A percentile compares a stretch with the other conserved stretches of the same genome.
phyloP scores from a whole-genome alignment of 2,113 vertebrate genomes.

The Vulpes lagopus region DNA sequence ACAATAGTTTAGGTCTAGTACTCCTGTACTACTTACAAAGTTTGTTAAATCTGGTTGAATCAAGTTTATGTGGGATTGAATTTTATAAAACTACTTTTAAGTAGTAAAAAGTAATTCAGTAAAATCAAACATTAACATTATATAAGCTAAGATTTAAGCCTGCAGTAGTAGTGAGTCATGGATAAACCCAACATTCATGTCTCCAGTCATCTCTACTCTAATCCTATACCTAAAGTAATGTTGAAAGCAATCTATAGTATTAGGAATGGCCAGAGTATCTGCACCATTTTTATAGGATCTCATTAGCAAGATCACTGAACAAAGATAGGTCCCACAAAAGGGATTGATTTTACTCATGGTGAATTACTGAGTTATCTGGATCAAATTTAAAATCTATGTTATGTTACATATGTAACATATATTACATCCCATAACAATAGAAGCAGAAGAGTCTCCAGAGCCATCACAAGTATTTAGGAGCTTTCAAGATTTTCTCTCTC shows the following conservation, averaged over 20 bases:
- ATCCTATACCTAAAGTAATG: not conserved
- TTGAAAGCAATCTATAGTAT: not conserved
- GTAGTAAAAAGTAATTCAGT: not conserved
- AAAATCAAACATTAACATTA: conserved; percentile 1
- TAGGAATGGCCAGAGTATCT: not conserved
- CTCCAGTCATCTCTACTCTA: not conserved
- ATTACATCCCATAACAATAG: not conserved
- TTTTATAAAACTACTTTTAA: conserved; percentile 23
- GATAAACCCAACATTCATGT: not conserved
- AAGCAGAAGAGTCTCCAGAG: not conserved
- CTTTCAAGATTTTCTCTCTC: conserved; percentile 13
- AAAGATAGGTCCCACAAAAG: not conserved
- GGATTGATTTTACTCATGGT: not conserved
- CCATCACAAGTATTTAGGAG: not conserved
- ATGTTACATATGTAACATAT: not conserved
- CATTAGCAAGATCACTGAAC: not conserved
- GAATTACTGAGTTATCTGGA: not conserved
- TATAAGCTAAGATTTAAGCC: not conserved
- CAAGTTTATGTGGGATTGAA: not conserved
- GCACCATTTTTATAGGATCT: not conserved
- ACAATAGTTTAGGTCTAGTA: not conserved
- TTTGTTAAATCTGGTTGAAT: not conserved
- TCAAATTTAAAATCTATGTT: not conserved
- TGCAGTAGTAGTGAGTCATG: not conserved
- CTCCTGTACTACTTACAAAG: not conserved